Conservation (phyloP, 2,888 invertebrate species). For the Drosophila monieri region DNA sequence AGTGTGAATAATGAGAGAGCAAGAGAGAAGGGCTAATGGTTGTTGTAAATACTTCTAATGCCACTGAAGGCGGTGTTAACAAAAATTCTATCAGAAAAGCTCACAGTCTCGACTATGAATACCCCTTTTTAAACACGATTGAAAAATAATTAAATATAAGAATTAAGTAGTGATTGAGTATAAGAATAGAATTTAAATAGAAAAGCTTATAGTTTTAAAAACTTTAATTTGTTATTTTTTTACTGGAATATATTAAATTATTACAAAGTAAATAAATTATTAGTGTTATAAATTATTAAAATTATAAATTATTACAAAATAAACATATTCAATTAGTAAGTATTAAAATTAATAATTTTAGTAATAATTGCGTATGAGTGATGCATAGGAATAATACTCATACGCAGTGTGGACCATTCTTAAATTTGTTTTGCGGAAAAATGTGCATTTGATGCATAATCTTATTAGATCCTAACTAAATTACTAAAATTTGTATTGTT, state of each 20-base stretch:
- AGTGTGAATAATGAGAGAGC: not conserved
- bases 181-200: too few relatives aligned
- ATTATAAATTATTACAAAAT: too few relatives aligned
- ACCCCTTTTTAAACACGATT: not conserved
- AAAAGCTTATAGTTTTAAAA: too few relatives aligned
- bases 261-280: too few relatives aligned
- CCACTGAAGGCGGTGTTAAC: conserved; percentile 28
- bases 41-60: conserved; percentile 48
- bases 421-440: not conserved
- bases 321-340: too few relatives aligned
- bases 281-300: too few relatives aligned
- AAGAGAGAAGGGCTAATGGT: not conserved
- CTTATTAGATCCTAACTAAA: not conserved
- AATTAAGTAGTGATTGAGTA: too few relatives aligned
- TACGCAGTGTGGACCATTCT: not conserved
- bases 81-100: conserved; percentile 38
- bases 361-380: too few relatives aligned
- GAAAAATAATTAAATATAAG: not conserved
- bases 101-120: not conserved
- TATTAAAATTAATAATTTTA: too few relatives aligned
- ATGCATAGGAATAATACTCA: not conserved
- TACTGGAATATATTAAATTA: too few relatives aligned
- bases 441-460: too few relatives aligned
- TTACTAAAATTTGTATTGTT: not conserved
- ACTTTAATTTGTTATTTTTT: too few relatives aligned